phyloP scores from a whole-genome alignment of 2,113 vertebrate species.

The Castor canadensis region DNA sequence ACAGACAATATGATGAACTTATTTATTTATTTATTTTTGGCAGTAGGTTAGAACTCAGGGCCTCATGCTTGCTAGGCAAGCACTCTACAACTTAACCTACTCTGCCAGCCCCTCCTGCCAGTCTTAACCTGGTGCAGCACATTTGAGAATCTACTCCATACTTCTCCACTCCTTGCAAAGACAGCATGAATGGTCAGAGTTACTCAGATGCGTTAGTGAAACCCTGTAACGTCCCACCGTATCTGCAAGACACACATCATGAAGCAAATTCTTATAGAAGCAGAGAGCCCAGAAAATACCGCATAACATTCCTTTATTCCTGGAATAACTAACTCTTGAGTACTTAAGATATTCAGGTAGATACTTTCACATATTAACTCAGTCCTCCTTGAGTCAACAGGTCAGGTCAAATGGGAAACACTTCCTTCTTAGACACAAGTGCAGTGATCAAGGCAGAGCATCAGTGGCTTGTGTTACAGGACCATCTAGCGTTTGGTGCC shows the following conservation, averaged over 20 bases:
- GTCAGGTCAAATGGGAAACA: background rate
- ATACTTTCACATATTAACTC: background rate
- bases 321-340: background rate
- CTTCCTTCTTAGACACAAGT: background rate
- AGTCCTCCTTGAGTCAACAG: background rate
- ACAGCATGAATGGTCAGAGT: background rate
- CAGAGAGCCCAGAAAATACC: background rate
- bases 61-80: too few relatives aligned
- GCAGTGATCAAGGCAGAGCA: background rate
- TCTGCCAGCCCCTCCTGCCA: too few relatives aligned
- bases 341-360: background rate
- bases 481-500: background rate
- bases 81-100: too few relatives aligned
- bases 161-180: background rate
- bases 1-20: too few relatives aligned
- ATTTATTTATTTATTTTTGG: too few relatives aligned
- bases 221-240: background rate
- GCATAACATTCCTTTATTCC: background rate
- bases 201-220: background rate
- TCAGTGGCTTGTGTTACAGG: background rate
- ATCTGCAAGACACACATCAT: background rate
- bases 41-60: too few relatives aligned
- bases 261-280: background rate
- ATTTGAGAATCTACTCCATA: background rate
- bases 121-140: background rate